These are phyloP conservation scores for Mesembrinibis cayennensis DNA, from an alignment of 2,113 vertebrate genomes.

Conservation along the genomic window DNA sequence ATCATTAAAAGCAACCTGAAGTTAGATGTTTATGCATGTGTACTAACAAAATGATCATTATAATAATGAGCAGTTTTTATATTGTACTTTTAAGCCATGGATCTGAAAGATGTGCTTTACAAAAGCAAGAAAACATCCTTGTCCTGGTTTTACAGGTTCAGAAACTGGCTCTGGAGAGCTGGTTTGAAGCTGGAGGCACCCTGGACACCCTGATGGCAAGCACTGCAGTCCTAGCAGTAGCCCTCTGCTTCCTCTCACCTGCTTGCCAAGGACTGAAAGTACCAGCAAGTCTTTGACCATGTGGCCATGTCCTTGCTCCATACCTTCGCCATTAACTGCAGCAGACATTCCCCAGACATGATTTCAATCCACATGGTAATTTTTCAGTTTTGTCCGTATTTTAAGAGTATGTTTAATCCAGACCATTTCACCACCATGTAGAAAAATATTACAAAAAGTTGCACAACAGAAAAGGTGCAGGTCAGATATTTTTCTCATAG, in stretches of 20 bases:
- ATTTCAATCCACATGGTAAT: neutral
- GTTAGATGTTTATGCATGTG: neutral
- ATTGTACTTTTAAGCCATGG: neutral
- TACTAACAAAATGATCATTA: neutral
- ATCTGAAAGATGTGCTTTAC: neutral
- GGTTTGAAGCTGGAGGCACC: neutral
- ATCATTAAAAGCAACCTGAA: neutral
- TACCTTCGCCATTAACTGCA: neutral
- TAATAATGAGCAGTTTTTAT: neutral
- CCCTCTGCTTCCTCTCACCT: neutral
- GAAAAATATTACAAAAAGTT: neutral
- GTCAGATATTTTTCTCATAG: neutral
- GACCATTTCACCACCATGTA: neutral
- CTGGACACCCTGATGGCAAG: neutral
- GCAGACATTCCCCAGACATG: neutral
- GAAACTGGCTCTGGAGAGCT: neutral
- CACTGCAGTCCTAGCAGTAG: neutral
- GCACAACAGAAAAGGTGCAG: rapidly evolving
- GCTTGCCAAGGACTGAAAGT: neutral
- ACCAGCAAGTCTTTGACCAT: neutral
- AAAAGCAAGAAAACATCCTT: neutral
- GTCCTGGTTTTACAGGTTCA: neutral
- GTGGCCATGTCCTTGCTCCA: neutral
- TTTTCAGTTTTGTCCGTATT: neutral
- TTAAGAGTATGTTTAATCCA: neutral